Conservation (phyloP, 2,888 invertebrate species). For the Troilus luridus region DNA sequence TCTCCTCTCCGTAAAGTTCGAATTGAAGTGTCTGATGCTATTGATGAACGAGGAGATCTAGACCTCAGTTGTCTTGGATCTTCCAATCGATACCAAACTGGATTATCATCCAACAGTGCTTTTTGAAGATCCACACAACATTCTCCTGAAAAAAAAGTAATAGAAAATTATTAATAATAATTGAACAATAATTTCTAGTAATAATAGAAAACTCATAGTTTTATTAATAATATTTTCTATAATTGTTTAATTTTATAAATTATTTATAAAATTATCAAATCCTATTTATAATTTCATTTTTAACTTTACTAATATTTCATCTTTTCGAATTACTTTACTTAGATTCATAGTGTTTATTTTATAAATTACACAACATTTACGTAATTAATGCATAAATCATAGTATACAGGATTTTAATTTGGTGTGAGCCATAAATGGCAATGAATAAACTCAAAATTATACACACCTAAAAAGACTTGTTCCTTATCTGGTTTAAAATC, state of each 20-base stretch:
- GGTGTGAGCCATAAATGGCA: not conserved
- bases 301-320: too few species aligned
- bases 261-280: too few species aligned
- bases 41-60: slow-evolving; percentile 84
- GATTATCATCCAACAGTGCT: slow-evolving; percentile 89
- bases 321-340: too few species aligned
- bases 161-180: not conserved
- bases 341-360: too few species aligned
- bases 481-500: slow-evolving; percentile 82
- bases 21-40: slow-evolving; percentile 77
- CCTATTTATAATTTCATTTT: too few species aligned
- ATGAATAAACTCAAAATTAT: not conserved
- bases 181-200: too few species aligned
- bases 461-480: slow-evolving; percentile 80
- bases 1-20: slow-evolving; percentile 79
- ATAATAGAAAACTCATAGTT: too few species aligned
- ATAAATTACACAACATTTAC: not conserved
- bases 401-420: not conserved
- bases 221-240: not conserved
- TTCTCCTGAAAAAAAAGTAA: slow-evolving; percentile 69
- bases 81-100: slow-evolving; percentile 91
- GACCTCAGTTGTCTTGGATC: slow-evolving; percentile 82
- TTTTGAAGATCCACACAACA: slow-evolving; percentile 81
- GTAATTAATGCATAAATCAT: not conserved
- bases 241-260: too few species aligned